phyloP scores from a whole-genome alignment of 2,888 invertebrate species.

The Ophion ellenae region DNA sequence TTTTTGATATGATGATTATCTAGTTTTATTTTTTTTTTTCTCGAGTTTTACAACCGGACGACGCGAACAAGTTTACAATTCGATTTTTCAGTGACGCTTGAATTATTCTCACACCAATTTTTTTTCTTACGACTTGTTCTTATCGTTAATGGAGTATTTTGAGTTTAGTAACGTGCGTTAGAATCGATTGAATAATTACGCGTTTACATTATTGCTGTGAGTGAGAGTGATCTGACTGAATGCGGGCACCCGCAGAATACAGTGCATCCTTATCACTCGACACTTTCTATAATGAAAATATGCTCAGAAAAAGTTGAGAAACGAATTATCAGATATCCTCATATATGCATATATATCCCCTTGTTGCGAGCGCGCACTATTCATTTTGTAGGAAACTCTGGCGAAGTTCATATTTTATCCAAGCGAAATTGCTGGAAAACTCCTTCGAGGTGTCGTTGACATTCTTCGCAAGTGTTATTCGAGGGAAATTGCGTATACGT shows the following conservation, averaged over 20 bases:
- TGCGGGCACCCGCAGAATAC: slow-evolving; percentile 57
- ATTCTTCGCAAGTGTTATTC: background rate
- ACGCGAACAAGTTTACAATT: background rate
- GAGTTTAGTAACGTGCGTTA: background rate
- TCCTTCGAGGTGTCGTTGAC: background rate
- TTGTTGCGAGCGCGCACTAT: background rate
- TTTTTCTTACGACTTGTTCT: background rate
- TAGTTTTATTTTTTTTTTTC: slow-evolving; percentile 13
- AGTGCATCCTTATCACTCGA: slow-evolving; percentile 21
- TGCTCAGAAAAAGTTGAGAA: background rate
- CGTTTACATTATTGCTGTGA: slow-evolving; percentile 4
- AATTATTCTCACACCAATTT: background rate
- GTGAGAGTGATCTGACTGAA: slow-evolving; percentile 21
- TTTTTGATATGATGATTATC: slow-evolving; percentile 69
- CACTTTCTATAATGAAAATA: slow-evolving; percentile 48
- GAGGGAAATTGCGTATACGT: background rate
- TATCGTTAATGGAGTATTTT: background rate
- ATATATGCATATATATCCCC: slow-evolving; percentile 23
- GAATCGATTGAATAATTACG: slow-evolving; percentile 2
- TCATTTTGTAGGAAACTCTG: slow-evolving; percentile 23
- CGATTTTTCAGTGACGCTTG: background rate
- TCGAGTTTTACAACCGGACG: background rate
- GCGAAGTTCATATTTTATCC: background rate
- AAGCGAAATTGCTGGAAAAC: background rate
- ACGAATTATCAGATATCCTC: background rate